Percentiles rank a stretch among this genome's conserved stretches.
Evolutionary conservation across 2,113 vertebrate species (phyloP).

Genomic region (Ascaphus truei): DNA sequence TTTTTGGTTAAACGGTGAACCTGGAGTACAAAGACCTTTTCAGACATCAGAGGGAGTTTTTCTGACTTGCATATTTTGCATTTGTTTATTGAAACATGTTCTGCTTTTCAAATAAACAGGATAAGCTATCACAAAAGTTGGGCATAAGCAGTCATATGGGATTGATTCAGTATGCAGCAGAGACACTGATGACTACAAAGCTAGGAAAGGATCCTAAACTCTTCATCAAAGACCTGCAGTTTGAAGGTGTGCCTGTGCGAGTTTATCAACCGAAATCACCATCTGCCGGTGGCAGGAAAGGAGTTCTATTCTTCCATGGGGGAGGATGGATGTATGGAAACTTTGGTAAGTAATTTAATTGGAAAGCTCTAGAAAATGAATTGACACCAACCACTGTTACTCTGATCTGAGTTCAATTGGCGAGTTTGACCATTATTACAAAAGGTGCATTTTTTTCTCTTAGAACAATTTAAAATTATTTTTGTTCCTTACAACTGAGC

Average conservation of each 20-base stretch:
- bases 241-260: conserved; percentile 65
- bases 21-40: too few species aligned
- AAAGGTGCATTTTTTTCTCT: too few species aligned
- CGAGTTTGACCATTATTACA: too few species aligned
- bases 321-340: conserved; percentile 70
- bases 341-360: conserved; percentile 77
- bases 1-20: too few species aligned
- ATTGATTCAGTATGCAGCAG: conserved; percentile 57
- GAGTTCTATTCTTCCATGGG: conserved; percentile 76
- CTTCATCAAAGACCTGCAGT: conserved; percentile 61
- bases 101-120: conserved; percentile 52
- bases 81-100: too few species aligned
- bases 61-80: too few species aligned
- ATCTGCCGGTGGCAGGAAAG: conserved; percentile 51
- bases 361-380: too few species aligned
- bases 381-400: too few species aligned
- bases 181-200: conserved; percentile 30
- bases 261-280: conserved; percentile 66
- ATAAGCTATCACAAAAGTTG: conserved; percentile 67
- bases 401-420: too few species aligned
- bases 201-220: conserved; percentile 47
- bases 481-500: too few species aligned
- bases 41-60: too few species aligned
- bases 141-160: conserved; percentile 63
- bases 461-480: too few species aligned